Percentiles rank a stretch among this genome's conserved stretches.
These are phyloP conservation scores for Baryphthengus martii DNA, from an alignment of 2,113 vertebrate genomes.

Conservation along the genomic window DNA sequence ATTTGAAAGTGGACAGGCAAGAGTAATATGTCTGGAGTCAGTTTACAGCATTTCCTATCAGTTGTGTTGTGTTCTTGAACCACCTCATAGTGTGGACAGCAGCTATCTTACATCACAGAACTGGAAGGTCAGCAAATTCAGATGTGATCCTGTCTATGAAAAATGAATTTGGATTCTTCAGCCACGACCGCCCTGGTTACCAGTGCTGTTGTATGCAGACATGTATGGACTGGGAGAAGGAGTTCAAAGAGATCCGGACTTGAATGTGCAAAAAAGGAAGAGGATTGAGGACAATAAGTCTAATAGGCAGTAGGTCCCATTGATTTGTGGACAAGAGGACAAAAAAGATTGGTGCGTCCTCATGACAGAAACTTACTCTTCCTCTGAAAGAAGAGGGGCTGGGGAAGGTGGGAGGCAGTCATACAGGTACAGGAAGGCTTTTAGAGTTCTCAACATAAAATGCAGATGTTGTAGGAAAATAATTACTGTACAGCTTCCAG, in stretches of 20 bases:
- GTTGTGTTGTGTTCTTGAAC: neutral
- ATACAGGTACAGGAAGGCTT: neutral
- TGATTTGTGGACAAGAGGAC: neutral
- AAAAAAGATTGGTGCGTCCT: neutral
- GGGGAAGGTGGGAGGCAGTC: neutral
- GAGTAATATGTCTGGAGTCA: neutral
- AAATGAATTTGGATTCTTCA: neutral
- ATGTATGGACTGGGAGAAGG: neutral
- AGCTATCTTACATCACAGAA: neutral
- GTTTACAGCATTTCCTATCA: neutral
- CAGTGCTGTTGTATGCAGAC: neutral
- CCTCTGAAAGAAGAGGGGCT: neutral
- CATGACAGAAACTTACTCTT: neutral
- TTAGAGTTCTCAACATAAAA: neutral
- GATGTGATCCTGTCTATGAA: neutral
- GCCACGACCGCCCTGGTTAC: neutral
- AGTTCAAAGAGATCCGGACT: neutral
- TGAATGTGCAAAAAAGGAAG: neutral
- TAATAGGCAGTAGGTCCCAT: neutral
- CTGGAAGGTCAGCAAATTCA: neutral
- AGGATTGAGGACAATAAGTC: neutral
- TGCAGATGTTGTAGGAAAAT: neutral
- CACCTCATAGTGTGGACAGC: neutral
- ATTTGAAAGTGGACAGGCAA: neutral
- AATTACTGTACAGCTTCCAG: neutral